These are phyloP conservation scores for Rhingia campestris DNA, from an alignment of 2,888 invertebrate species.

Conservation along the genomic window DNA sequence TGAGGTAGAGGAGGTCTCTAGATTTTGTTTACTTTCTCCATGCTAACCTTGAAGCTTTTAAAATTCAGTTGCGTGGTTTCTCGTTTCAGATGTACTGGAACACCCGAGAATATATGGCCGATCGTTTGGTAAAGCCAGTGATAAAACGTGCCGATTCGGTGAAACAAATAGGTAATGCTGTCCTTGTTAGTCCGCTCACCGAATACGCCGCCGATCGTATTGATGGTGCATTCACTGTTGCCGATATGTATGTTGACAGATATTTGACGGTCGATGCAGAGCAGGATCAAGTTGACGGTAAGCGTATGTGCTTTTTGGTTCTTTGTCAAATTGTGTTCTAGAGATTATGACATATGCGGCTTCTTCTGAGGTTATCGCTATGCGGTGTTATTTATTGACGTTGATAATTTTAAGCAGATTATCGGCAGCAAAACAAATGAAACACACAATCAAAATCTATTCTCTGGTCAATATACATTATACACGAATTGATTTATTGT, in stretches of 20 bases:
- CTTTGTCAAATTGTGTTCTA: background rate
- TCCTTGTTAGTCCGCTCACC: conserved; percentile 88
- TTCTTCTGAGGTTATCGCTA: conserved; percentile 74
- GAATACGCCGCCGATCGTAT: conserved; percentile 88
- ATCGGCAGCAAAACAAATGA: conserved; percentile 1
- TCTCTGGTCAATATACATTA: conserved; percentile 42
- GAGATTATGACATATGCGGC: conserved; percentile 4
- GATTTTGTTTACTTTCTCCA: background rate
- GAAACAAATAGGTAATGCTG: conserved; percentile 89
- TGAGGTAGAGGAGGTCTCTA: conserved; percentile 43
- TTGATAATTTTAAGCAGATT: conserved; percentile 18
- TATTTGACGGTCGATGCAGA: conserved; percentile 87
- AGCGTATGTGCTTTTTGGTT: conserved; percentile 76
- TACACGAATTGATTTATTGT: conserved; percentile 27
- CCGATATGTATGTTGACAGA: conserved; percentile 92
- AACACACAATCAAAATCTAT: background rate
- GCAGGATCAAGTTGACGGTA: conserved; percentile 87
- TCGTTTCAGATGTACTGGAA: conserved; percentile 89
- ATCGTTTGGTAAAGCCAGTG: conserved; percentile 87
- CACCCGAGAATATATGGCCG: conserved; percentile 89
- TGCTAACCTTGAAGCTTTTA: conserved; percentile 16
- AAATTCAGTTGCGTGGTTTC: conserved; percentile 77
- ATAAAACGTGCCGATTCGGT: conserved; percentile 91
- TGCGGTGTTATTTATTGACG: conserved; percentile 44
- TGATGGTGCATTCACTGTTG: conserved; percentile 89